A percentile compares a stretch with the other conserved stretches of the same genome.
phyloP scores from a whole-genome alignment of 2,888 invertebrate species.

The Idaea aversata region DNA sequence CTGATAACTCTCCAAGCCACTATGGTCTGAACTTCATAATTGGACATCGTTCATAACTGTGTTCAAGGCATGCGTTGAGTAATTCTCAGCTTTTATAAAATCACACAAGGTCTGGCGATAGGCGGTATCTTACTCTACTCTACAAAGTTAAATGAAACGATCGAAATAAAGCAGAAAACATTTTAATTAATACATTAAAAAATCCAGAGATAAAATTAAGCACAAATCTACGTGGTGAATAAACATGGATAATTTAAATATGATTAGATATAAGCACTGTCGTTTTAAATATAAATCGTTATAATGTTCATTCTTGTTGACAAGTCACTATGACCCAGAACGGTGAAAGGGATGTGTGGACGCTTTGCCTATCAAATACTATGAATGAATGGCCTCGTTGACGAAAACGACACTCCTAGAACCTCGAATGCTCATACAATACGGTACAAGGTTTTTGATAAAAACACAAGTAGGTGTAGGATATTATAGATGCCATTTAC shows the following conservation, averaged over 20 bases:
- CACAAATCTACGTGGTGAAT: constrained; percentile 27
- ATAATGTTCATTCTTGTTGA: constrained; percentile 14
- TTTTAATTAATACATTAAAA: constrained; percentile 29
- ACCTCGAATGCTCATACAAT: constrained; percentile 15
- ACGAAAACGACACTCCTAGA: constrained; percentile 3
- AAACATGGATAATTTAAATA: constrained; percentile 36
- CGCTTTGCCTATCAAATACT: constrained; percentile 16
- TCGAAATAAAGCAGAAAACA: constrained; percentile 41
- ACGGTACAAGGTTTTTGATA: constrained; percentile 6
- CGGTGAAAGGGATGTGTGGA: constrained; percentile 22
- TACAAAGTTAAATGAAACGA: constrained; percentile 18
- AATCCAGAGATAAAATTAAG: constrained; percentile 32
- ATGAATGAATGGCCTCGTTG: constrained; percentile 22
- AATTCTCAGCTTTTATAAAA: no score
- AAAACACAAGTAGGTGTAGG: no score
- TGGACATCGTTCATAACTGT: no score
- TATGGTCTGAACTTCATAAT: no score
- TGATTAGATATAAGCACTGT: constrained; percentile 10
- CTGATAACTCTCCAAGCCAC: no score
- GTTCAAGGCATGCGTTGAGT: no score
- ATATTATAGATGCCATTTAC: no score
- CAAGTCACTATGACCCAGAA: constrained; percentile 10
- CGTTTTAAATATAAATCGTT: constrained; percentile 17
- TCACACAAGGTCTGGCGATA: no score
- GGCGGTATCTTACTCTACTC: no score